Evolutionary conservation across 2,113 vertebrate genomes (phyloP), one percentile per base, ranked within the genome.

Genomic region (Octodon degus): DNA sequence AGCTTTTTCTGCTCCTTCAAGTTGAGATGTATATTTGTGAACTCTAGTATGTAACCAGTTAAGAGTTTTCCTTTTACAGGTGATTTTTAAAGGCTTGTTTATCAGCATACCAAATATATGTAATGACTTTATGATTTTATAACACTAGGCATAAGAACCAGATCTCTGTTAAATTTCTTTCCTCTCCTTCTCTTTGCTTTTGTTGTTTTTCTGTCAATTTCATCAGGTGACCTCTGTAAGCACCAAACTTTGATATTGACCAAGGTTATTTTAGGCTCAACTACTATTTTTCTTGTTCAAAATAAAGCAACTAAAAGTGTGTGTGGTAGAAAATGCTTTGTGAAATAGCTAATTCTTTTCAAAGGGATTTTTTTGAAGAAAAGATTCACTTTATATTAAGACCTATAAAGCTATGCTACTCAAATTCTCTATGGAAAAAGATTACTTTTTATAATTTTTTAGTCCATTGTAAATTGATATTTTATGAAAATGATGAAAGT

Each of bases 401-500:
- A 89, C 27, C 40, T 83, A 68, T 60, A 85, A 96, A 11, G 25
- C n/a, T 70, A 47, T 19, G n/a, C 32, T 89, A 37, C 92, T 86
- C 81, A 86, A 92, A 68, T 40, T 86, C 50, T 62, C 83, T 77
- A n/a, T 53, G 34, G 85, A 72, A 87, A 95, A 85, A 22, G 53
- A 95, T 10, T 5, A 25, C 34, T 85, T 91, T 76, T 40, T 25
- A 76, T 32, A 77, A 93, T 77, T 77, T 88, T 96, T 72, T 40
- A 91, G 63, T 91, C 72, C 53, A 60, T 11, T 95, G 53, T 58
- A 88, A 84, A 87, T 32, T 62, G 82, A 63, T 90, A 82, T 47
- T 87, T 89, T 12, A 6, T 87, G 93, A 94, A 97, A 90, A 94
- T 90, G 90, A 68, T 90, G 83, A 84, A 91, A 86, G 83, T 62